A percentile compares a stretch with the other conserved stretches of the same genome.
Conservation (phyloP, 2,113 vertebrate species). For the Lepus europaeus region DNA sequence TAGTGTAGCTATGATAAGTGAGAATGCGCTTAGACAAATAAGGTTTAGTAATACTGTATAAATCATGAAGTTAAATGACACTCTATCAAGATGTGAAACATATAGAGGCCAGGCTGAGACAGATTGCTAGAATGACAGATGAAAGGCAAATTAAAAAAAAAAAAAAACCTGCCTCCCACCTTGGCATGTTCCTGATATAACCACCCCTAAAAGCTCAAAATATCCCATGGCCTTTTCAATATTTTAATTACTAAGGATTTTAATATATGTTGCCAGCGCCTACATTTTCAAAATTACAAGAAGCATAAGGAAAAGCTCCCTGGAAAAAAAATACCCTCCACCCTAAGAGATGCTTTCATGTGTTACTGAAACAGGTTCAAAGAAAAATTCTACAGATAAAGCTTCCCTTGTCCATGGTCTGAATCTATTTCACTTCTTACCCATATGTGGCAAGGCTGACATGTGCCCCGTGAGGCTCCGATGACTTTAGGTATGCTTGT, state of each 20-base stretch:
- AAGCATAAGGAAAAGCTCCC: slow-evolving; percentile 18
- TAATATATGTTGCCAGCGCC: slow-evolving; percentile 19
- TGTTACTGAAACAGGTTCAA: slow-evolving; percentile 58
- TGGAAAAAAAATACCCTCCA: slow-evolving; percentile 20
- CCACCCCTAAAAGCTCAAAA: slow-evolving; percentile 19
- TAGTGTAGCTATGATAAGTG: background rate
- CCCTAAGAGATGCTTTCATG: slow-evolving; percentile 42
- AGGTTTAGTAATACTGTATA: slow-evolving; percentile 53
- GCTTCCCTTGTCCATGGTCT: background rate
- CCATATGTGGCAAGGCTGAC: background rate
- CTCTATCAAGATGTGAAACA: background rate
- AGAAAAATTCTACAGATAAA: slow-evolving; percentile 46
- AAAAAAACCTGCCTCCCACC: background rate
- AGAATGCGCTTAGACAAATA: slow-evolving; percentile 29
- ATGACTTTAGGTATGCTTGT: background rate
- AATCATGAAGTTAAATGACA: slow-evolving; percentile 9
- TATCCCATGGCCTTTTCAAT: slow-evolving; percentile 8
- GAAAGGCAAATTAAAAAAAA: background rate
- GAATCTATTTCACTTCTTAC: slow-evolving; percentile 1
- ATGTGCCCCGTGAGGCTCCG: background rate
- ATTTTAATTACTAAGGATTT: slow-evolving; percentile 41
- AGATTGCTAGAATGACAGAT: slow-evolving; percentile 9
- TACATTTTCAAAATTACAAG: slow-evolving; percentile 54
- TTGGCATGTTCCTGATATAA: background rate
- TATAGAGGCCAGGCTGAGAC: background rate